phyloP scores from a whole-genome alignment of 2,888 invertebrate species.

The Nasonia oneida region DNA sequence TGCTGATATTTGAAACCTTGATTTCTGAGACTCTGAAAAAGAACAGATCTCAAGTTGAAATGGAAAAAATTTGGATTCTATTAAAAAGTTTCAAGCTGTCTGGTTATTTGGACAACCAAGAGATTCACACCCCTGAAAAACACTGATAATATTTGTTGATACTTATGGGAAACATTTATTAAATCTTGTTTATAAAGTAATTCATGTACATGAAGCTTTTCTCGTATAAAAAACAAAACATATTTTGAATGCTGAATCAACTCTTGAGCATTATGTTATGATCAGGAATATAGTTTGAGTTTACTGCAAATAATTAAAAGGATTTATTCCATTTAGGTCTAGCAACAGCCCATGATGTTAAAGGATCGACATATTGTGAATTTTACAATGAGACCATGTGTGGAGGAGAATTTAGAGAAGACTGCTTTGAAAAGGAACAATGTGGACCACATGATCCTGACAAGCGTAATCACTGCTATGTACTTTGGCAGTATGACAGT shows the following conservation, averaged over 20 bases:
- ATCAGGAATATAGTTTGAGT: not conserved
- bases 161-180: conserved; percentile 7
- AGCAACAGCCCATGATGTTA: conserved; percentile 70
- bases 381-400: conserved; percentile 84
- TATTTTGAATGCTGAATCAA: not conserved
- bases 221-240: not conserved
- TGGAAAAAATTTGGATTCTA: not conserved
- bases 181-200: conserved; percentile 34
- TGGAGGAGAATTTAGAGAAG: conserved; percentile 77
- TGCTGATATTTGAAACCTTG: not conserved
- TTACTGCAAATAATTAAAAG: not conserved
- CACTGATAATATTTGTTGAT: conserved; percentile 23
- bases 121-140: conserved; percentile 10
- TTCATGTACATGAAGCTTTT: not conserved
- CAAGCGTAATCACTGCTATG: conserved; percentile 91
- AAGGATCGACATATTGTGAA: conserved; percentile 83
- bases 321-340: conserved; percentile 27
- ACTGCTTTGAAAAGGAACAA: conserved; percentile 82
- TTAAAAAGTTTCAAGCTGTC: not conserved
- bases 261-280: not conserved
- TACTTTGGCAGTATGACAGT: conserved; percentile 88
- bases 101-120: not conserved
- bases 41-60: not conserved
- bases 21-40: not conserved
- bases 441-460: conserved; percentile 86